These are phyloP conservation scores for Eufriesea mexicana DNA, from an alignment of 1,140 invertebrate species.

Conservation along the genomic window DNA sequence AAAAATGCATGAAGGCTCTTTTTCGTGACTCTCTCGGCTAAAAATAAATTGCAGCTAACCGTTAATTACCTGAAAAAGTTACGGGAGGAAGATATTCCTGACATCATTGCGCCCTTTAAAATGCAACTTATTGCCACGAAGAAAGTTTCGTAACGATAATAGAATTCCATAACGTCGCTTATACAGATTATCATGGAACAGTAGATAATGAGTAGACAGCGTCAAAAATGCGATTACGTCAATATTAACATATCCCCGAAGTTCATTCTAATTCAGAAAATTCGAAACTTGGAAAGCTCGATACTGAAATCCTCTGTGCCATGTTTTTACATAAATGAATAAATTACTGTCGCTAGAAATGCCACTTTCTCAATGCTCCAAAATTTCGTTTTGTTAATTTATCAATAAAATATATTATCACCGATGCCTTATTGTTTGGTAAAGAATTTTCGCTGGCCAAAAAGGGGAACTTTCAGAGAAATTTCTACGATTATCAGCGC, in stretches of 20 bases:
- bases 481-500: no score
- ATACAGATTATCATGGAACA: neutral
- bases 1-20: neutral
- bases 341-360: neutral
- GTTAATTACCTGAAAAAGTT: neutral
- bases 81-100: neutral
- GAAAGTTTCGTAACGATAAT: constrained; percentile 19
- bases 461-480: no score
- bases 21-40: no score
- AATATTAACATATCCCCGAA: neutral
- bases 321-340: neutral
- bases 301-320: neutral
- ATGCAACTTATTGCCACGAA: neutral
- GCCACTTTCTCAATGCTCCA: no score
- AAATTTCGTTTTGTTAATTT: no score
- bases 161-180: constrained; percentile 6
- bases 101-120: constrained; percentile 2
- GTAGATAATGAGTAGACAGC: neutral
- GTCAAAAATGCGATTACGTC: constrained; percentile 12
- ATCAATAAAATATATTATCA: no score
- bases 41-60: neutral
- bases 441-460: no score
- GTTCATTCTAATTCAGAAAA: no score
- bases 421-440: no score
- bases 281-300: neutral